phyloP scores from a whole-genome alignment of 2,888 invertebrate genomes.

The Rutpela maculata region DNA sequence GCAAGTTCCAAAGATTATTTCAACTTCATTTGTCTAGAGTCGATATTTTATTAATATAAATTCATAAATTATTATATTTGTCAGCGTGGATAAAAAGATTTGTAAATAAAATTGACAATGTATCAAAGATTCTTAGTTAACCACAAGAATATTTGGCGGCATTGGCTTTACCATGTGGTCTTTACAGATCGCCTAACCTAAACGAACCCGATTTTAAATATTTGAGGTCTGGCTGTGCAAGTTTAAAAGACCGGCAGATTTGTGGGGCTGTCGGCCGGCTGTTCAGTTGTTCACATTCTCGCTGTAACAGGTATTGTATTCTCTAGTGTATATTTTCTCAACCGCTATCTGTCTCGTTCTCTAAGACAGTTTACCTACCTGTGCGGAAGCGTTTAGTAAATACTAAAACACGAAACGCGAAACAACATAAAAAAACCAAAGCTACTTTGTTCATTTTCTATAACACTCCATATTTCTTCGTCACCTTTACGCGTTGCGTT shows the following conservation, averaged over 20 bases:
- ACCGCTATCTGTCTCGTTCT: constrained; percentile 5
- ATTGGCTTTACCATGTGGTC: not conserved
- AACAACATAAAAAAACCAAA: not conserved
- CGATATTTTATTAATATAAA: too few relatives aligned
- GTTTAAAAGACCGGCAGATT: constrained; percentile 17
- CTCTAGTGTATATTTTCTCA: constrained; percentile 13
- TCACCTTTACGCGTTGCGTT: not conserved
- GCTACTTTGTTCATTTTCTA: constrained; percentile 4
- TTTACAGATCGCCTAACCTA: not conserved
- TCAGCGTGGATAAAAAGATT: not conserved
- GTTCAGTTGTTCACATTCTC: constrained; percentile 22
- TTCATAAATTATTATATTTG: too few relatives aligned
- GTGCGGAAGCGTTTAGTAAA: constrained; percentile 30
- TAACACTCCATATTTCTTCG: not conserved
- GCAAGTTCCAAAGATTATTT: too few relatives aligned
- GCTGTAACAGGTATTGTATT: constrained; percentile 29
- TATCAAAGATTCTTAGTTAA: not conserved
- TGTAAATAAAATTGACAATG: not conserved
- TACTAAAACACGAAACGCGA: constrained; percentile 4
- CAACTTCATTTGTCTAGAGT: too few relatives aligned
- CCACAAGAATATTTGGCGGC: not conserved
- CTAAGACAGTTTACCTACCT: constrained; percentile 29
- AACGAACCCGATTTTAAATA: constrained; percentile 12
- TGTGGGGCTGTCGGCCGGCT: not conserved
- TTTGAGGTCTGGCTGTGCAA: constrained; percentile 21